phyloP scores from a whole-genome alignment of 2,888 invertebrate species.

The Polymixis lichenea region DNA sequence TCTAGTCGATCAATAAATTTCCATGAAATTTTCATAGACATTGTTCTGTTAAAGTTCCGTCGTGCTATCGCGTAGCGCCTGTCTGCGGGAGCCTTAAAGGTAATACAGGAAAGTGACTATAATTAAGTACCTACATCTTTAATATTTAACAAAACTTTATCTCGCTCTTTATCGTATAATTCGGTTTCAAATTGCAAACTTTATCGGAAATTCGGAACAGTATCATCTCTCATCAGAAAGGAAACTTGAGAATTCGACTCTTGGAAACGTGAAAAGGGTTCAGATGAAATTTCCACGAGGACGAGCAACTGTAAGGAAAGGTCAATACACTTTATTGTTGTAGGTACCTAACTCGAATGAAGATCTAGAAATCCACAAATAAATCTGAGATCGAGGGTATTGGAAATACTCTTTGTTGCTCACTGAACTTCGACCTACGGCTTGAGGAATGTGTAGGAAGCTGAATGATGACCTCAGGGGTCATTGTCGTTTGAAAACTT shows the following conservation, averaged over 20 bases:
- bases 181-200: constrained; percentile 28
- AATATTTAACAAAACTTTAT: constrained; percentile 21
- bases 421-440: constrained; percentile 13
- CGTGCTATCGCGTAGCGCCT: no score
- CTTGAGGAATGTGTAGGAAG: constrained; percentile 6
- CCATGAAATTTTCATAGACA: no score
- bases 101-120: background rate
- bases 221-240: constrained; percentile 30
- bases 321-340: constrained; percentile 42
- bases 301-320: constrained; percentile 30
- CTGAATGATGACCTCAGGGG: constrained; percentile 39
- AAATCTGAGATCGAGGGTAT: constrained; percentile 4
- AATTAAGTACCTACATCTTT: background rate
- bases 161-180: constrained; percentile 24
- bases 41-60: no score
- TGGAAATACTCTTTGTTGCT: constrained; percentile 5
- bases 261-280: constrained; percentile 37
- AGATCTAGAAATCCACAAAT: constrained; percentile 19
- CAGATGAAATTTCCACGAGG: constrained; percentile 33
- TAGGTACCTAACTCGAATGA: constrained; percentile 27
- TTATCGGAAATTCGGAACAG: constrained; percentile 29
- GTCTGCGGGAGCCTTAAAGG: background rate
- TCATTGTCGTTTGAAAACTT: constrained; percentile 63
- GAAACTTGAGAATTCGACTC: constrained; percentile 45
- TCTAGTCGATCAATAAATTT: no score